phyloP scores from a whole-genome alignment of 2,888 invertebrate genomes.

The Sthenelais limicola region DNA sequence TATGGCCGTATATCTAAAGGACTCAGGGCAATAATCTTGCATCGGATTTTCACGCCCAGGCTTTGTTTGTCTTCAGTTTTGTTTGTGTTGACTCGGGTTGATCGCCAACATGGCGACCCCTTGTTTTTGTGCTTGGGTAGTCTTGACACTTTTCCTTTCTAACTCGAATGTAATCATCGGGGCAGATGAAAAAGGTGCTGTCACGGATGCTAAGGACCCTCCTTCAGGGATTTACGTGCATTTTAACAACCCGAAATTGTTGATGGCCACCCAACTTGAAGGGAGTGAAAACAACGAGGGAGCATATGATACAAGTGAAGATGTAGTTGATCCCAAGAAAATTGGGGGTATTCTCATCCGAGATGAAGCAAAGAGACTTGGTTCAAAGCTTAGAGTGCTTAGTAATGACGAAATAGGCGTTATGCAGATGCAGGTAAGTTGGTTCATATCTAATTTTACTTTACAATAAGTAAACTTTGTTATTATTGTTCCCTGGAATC shows the following conservation, averaged over 20 bases:
- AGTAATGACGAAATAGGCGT: constrained; percentile 73
- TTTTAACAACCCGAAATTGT: constrained; percentile 46
- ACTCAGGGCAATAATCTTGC: no score
- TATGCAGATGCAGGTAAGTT: constrained; percentile 71
- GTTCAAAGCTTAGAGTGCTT: constrained; percentile 66
- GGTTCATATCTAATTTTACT: no score
- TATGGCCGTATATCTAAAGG: no score
- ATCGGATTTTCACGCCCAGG: no score
- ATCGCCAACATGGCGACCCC: constrained; percentile 32
- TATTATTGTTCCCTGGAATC: no score
- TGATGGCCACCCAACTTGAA: constrained; percentile 22
- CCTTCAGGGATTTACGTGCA: constrained; percentile 29
- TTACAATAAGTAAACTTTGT: no score
- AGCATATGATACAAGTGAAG: constrained; percentile 51
- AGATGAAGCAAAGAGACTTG: constrained; percentile 65
- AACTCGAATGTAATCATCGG: neutral
- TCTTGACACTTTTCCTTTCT: neutral
- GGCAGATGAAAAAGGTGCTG: neutral
- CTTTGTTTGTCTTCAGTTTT: constrained; percentile 6
- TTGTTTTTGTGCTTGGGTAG: constrained; percentile 37
- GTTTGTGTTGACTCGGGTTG: constrained; percentile 28
- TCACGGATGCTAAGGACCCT: constrained; percentile 9
- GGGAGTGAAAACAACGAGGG: constrained; percentile 12
- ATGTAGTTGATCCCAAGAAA: constrained; percentile 59
- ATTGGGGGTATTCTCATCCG: constrained; percentile 65